Base-by-base conservation (phyloP, 2,113 vertebrate genomes). In the Etia nguti region DNA sequence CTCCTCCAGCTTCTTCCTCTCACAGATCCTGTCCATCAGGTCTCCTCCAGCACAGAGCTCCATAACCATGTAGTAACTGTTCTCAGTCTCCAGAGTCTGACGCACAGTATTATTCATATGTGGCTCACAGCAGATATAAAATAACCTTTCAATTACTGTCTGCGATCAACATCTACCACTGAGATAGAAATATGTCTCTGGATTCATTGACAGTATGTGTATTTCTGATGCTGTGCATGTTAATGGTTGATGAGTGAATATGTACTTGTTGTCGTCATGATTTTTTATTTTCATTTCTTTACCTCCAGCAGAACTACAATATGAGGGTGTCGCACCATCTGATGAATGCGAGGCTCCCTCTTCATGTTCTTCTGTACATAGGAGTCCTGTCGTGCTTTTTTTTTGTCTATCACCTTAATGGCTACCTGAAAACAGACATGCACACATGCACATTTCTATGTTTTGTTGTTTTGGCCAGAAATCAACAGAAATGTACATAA, bases 331-430 rank as follows among this genome's bases (percentile, higher is more conserved):
- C 96, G 96, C 82, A 97, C 94, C 96, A 97, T 97, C 94, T 97
- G 96, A 84, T 98, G 96, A 82, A 98, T 97, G 13, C 83, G 70
- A 1, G 97, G 96, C 86, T 98, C 97, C 4, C 95, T 89, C 88
- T 97, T 97, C 96, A 96, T 97, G 89, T 97, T 97, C 90, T 97
- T 98, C 88, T 97, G 93, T 52, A 97, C 88, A 0, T 97, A 98
- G 0, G 96, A 96, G 81, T 97, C 96, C 93, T 97, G 95, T 3
- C 96, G 96, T 2, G 96, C 97, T 94, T 97, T 97, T 92, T 97
- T 98, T 95, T 98, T 98, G 92, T 97, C 97, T 7, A 97, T 98
- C 65, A 97, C 97, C 93, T 97, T 98, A 82, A 97, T 96, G 55
- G 96, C 96, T 56, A 97, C 96, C 96, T 98, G 90, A 73, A 88